Percentiles rank a stretch among this genome's conserved stretches.
phyloP scores from a whole-genome alignment of 37 sponge, comb jelly and placozoan species.

The Tethya wilhelma region DNA sequence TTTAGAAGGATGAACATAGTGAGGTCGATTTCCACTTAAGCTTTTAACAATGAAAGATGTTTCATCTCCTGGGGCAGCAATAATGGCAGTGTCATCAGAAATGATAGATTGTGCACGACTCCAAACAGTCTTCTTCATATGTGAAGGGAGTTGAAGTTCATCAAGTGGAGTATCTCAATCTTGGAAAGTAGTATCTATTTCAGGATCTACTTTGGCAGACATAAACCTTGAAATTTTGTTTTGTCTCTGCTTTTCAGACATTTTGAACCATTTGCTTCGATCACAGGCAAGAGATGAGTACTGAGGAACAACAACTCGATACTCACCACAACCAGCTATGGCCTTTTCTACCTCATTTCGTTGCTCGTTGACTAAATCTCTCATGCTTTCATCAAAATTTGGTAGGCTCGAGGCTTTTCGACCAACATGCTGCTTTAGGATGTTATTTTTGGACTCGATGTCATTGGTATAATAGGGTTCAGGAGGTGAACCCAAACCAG shows the following conservation, averaged over 20 bases:
- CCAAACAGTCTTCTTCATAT: slow-evolving; percentile 1
- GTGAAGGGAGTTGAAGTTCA: not conserved
- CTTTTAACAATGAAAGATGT: not conserved
- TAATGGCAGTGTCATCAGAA: not conserved
- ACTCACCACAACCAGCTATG: slow-evolving; percentile 31
- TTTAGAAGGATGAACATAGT: slow-evolving; percentile 1
- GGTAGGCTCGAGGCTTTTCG: slow-evolving; percentile 1
- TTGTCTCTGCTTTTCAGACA: slow-evolving; percentile 25
- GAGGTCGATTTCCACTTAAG: not conserved
- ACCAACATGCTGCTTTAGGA: slow-evolving; percentile 20
- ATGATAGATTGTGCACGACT: not conserved
- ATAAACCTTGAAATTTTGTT: slow-evolving; percentile 10
- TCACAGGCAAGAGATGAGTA: not conserved
- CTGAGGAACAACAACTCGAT: not conserved
- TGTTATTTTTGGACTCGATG: slow-evolving; percentile 35
- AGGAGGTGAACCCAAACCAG: slow-evolving; percentile 38
- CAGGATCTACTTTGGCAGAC: not conserved
- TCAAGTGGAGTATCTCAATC: not conserved
- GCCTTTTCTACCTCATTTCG: slow-evolving; percentile 16
- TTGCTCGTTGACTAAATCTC: slow-evolving; percentile 6
- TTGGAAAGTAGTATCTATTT: not conserved
- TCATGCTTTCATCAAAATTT: slow-evolving; percentile 42
- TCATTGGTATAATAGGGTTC: slow-evolving; percentile 41
- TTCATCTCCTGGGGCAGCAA: not conserved
- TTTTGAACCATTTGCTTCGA: slow-evolving; percentile 21